A percentile compares a stretch with the other conserved stretches of the same genome.
Conservation (phyloP, 1,140 invertebrate species). For the Charaxes varanes region DNA sequence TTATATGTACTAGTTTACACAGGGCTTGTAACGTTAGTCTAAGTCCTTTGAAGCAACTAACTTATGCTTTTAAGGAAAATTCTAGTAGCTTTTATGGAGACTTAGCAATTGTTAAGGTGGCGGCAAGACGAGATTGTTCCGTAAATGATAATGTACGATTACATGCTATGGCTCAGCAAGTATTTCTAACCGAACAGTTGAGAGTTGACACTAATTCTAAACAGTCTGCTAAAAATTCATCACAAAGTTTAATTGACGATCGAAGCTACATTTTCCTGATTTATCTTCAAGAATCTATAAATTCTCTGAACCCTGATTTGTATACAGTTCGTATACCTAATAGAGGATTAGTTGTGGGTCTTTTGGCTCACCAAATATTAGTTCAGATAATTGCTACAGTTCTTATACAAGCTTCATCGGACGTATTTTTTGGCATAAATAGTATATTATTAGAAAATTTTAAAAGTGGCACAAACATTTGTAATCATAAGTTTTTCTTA, state of each 20-base stretch:
- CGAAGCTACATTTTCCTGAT: constrained; percentile 93
- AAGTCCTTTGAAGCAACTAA: constrained; percentile 88
- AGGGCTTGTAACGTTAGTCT: constrained; percentile 88
- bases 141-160: constrained; percentile 87
- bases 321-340: constrained; percentile 90
- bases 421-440: constrained; percentile 76
- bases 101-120: constrained; percentile 93
- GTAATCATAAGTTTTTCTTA: constrained; percentile 72
- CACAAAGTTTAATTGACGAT: constrained; percentile 77
- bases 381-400: constrained; percentile 92
- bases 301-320: constrained; percentile 84
- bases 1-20: constrained; percentile 85
- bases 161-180: constrained; percentile 90
- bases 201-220: constrained; percentile 57
- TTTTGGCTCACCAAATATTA: constrained; percentile 93
- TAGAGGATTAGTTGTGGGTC: constrained; percentile 88
- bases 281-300: constrained; percentile 85
- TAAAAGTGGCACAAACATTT: constrained; percentile 71
- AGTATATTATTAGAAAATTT: constrained; percentile 75
- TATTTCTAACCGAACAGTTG: constrained; percentile 77
- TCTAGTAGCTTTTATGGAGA: constrained; percentile 96
- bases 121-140: constrained; percentile 89
- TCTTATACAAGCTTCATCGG: constrained; percentile 79
- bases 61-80: constrained; percentile 89
- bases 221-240: constrained; percentile 48